Conservation (phyloP, 2,797 vertebrate species). For the Fratercula arctica region DNA sequence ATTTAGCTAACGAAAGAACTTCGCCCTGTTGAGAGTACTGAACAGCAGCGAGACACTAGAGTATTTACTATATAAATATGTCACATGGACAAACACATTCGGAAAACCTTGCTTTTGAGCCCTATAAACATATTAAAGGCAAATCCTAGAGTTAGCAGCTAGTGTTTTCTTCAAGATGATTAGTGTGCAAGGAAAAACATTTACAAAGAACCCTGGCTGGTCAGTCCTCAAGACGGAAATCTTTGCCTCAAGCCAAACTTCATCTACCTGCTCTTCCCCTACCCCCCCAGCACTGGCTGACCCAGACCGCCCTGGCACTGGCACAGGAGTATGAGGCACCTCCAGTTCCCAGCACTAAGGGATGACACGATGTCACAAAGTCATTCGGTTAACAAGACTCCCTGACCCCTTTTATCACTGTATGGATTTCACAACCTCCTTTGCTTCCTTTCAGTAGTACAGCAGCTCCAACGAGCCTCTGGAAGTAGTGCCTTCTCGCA, state of each 20-base stretch:
- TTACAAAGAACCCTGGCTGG: conserved; percentile 69
- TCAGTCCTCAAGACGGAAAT: conserved; percentile 49
- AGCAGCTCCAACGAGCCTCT: conserved; percentile 70
- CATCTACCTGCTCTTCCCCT: conserved; percentile 8
- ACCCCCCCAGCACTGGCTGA: background rate
- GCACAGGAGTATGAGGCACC: conserved; percentile 23
- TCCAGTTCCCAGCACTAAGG: conserved; percentile 41
- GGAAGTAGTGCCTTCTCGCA: conserved; percentile 71
- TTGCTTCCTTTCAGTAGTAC: conserved; percentile 78
- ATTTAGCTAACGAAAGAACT: conserved; percentile 34
- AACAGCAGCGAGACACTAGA: conserved; percentile 61
- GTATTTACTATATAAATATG: conserved; percentile 64
- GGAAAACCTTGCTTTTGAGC: conserved; percentile 68
- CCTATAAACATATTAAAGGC: conserved; percentile 73
- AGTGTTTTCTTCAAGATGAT: conserved; percentile 73
- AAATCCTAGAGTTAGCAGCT: conserved; percentile 79
- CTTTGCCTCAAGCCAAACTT: conserved; percentile 63
- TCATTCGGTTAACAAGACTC: conserved; percentile 47
- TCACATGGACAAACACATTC: conserved; percentile 68
- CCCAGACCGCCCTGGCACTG: background rate
- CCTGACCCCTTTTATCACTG: conserved; percentile 44
- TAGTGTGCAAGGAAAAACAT: conserved; percentile 68
- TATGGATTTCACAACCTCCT: conserved; percentile 60
- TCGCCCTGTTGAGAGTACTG: conserved; percentile 36
- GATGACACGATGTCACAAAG: conserved; percentile 61